phyloP scores from a whole-genome alignment of 2,113 vertebrate genomes.

The Stictonetta naevosa region DNA sequence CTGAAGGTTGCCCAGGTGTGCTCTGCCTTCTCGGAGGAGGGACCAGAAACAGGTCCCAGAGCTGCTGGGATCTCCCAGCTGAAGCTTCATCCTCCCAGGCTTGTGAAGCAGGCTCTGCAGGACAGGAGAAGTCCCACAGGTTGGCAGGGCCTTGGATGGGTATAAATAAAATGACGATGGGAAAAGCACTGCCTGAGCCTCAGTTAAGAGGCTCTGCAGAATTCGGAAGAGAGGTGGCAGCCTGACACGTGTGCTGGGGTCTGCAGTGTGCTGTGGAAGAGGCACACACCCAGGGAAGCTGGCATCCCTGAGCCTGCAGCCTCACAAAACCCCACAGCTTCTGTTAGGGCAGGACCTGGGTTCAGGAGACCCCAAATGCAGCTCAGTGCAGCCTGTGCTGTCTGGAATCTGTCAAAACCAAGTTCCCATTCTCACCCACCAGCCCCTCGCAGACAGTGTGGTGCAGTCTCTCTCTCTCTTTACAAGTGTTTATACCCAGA shows the following conservation, averaged over 20 bases:
- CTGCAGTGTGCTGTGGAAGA: accelerated
- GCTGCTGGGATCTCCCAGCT: not conserved
- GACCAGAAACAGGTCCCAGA: not conserved
- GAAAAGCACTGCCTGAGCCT: not conserved
- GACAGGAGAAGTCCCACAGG: not conserved
- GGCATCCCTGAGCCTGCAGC: not conserved
- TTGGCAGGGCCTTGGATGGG: not conserved
- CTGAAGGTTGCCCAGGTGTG: not conserved
- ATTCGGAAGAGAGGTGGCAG: not conserved
- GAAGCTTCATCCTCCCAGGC: not conserved
- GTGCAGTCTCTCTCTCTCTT: not conserved
- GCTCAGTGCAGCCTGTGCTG: not conserved
- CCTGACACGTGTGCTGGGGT: not conserved
- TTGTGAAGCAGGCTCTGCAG: not conserved
- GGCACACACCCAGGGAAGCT: not conserved
- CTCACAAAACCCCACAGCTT: not conserved
- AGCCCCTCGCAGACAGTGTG: not conserved
- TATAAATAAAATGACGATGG: not conserved
- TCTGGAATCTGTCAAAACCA: not conserved
- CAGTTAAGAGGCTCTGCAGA: not conserved
- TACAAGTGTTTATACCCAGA: not conserved
- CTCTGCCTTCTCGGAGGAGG: not conserved
- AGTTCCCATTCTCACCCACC: not conserved
- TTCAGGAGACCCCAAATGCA: not conserved
- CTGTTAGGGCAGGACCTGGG: not conserved